Percentiles rank a stretch among this genome's conserved stretches.
Conservation (phyloP, 2,113 vertebrate species). For the Ptilorrhoa leucosticta region DNA sequence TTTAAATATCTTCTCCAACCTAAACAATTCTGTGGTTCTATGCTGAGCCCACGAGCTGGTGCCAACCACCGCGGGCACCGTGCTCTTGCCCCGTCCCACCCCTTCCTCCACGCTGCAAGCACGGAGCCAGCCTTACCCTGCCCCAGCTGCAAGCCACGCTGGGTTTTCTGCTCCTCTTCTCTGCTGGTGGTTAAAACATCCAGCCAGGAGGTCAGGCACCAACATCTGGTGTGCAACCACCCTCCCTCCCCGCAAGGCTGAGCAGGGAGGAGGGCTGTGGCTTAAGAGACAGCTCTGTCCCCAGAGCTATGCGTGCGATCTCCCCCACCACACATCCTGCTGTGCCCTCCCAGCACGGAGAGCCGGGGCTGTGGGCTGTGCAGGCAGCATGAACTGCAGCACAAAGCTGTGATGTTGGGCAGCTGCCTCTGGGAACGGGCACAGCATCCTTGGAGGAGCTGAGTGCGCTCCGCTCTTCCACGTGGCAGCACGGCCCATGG, state of each 20-base stretch:
- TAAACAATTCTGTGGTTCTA: background rate
- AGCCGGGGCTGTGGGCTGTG: background rate
- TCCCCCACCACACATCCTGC: background rate
- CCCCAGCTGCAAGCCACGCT: background rate
- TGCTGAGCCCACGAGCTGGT: background rate
- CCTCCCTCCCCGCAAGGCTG: background rate
- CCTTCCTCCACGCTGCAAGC: background rate
- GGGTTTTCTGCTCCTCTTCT: background rate
- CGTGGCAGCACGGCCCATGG: fast-evolving
- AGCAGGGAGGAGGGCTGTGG: background rate
- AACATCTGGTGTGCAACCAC: background rate
- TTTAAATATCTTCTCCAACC: background rate
- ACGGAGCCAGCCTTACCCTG: background rate
- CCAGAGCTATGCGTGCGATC: fast-evolving
- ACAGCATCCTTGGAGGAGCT: background rate
- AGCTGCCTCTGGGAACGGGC: background rate
- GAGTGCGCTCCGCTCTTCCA: fast-evolving
- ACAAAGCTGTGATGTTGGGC: fast-evolving
- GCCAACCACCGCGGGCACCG: background rate
- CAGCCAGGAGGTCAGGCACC: background rate
- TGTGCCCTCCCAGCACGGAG: fast-evolving
- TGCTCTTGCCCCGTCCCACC: background rate
- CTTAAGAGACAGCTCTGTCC: background rate
- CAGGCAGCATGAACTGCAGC: background rate
- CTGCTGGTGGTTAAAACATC: background rate